Evolutionary conservation across 53 echinoderm and acorn worm genomes (phyloP), one percentile per base, ranked within the genome.

Genomic region (Arbacia lixula): DNA sequence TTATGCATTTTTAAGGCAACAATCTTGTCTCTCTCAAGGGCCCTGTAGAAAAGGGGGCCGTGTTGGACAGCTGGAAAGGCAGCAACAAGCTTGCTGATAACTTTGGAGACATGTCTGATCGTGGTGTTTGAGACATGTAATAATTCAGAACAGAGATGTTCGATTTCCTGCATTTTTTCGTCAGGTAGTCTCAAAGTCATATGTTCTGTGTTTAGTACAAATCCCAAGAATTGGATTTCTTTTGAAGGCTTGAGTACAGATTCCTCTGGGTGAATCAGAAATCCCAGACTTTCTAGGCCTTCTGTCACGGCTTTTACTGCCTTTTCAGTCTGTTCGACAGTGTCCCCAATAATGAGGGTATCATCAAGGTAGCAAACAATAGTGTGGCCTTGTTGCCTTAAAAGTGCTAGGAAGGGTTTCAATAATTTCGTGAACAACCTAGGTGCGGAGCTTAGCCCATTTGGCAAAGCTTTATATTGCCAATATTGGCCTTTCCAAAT

Each of bases 1-100:
- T 27, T 74, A 33, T 66, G 64, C 49, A n/a, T 22, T 63, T 2
- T 76, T 22, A 89, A 32, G 8, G 88, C 79, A 16, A 36, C 3
- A 33, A 66, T 85, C 66, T 85, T 88, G 31, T 84, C 84, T 50
- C 42, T 77, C 33, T 87, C 87, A 39, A 78, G 25, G 27, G 33
- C 54, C 16, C 87, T 31, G 28, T 87, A 84, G 28, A 76, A 77
- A 3, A 83, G 52, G 5, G 76, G 77, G 1, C 84, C 84, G 73
- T 58, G 84, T 63, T 76, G 10, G 5, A 63, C 34, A 14, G 56
- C 83, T 31, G 71, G 87, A 2, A 55, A 50, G 17, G 84, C 51
- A 26, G 89, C 76, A 6, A 85, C 76, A 16, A 85, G 12, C 38
- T 75, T 76, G 1, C 89, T 78, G 39, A 85, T 76, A 53, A 75